Conservation (phyloP, 2,113 vertebrate genomes). For the Oreochromis aureus region DNA sequence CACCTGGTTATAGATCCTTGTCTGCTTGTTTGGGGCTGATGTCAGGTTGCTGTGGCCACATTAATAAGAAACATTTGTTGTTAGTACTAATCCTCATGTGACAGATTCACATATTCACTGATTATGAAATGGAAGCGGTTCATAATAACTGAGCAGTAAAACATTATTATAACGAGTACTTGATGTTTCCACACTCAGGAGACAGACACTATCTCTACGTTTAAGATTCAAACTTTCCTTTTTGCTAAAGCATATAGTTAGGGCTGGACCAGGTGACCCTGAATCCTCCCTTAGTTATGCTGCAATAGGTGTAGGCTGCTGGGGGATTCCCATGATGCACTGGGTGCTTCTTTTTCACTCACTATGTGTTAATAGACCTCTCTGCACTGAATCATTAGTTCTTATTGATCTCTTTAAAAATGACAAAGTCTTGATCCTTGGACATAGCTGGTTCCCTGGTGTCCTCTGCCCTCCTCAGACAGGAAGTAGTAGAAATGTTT, state of each 20-base stretch:
- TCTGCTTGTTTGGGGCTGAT: background rate
- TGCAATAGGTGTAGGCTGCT: rapidly evolving
- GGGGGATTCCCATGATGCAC: background rate
- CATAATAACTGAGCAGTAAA: background rate
- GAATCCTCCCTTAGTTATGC: background rate
- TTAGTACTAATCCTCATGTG: background rate
- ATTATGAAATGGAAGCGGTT: background rate
- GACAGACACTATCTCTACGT: background rate
- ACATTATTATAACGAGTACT: background rate
- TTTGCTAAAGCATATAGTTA: background rate
- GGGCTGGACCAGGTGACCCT: background rate
- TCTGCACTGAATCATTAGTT: background rate
- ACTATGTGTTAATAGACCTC: background rate
- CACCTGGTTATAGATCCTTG: background rate
- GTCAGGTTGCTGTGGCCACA: background rate
- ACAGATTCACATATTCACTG: background rate
- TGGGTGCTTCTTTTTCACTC: background rate
- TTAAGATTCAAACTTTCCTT: background rate
- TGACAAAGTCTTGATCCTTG: background rate
- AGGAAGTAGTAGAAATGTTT: background rate
- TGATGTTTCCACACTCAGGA: background rate
- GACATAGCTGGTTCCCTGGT: background rate
- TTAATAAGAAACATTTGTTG: background rate
- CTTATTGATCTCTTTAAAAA: background rate
- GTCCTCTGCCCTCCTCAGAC: background rate